These are phyloP conservation scores for Hyles lineata DNA, from an alignment of 2,888 invertebrate species.

Conservation along the genomic window DNA sequence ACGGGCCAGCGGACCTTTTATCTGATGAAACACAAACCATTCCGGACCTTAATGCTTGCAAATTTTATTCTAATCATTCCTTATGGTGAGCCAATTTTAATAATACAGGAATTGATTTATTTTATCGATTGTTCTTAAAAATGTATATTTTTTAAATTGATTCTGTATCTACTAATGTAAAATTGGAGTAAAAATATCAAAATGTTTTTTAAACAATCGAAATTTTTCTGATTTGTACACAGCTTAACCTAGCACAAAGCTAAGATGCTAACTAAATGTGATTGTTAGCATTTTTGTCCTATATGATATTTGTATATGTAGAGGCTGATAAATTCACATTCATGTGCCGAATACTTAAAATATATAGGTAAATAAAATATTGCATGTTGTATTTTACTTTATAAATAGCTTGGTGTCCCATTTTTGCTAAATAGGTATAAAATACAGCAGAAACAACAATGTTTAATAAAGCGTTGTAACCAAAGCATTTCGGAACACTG, in stretches of 20 bases:
- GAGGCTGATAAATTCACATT: too few species aligned
- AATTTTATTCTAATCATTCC: constrained; percentile 52
- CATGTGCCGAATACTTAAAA: too few species aligned
- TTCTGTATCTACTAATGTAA: background rate
- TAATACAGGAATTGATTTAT: background rate
- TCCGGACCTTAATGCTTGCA: constrained; percentile 49
- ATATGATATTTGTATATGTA: too few species aligned
- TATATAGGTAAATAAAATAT: too few species aligned
- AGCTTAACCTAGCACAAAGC: too few species aligned
- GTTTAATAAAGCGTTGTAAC: constrained; percentile 3
- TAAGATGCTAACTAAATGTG: too few species aligned
- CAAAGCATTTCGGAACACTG: constrained; percentile 30
- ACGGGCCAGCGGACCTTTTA: constrained; percentile 61
- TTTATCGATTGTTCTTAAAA: background rate
- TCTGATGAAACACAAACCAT: constrained; percentile 63
- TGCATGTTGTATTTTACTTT: too few species aligned
- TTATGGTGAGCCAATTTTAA: background rate
- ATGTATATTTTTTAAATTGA: background rate
- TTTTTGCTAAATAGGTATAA: background rate
- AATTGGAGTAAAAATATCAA: background rate
- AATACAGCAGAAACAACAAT: background rate
- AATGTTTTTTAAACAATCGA: background rate
- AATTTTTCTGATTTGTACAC: too few species aligned
- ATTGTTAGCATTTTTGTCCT: too few species aligned
- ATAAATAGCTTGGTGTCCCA: background rate